phyloP scores from a whole-genome alignment of 1,140 invertebrate species.

The Pteromalus puparum region DNA sequence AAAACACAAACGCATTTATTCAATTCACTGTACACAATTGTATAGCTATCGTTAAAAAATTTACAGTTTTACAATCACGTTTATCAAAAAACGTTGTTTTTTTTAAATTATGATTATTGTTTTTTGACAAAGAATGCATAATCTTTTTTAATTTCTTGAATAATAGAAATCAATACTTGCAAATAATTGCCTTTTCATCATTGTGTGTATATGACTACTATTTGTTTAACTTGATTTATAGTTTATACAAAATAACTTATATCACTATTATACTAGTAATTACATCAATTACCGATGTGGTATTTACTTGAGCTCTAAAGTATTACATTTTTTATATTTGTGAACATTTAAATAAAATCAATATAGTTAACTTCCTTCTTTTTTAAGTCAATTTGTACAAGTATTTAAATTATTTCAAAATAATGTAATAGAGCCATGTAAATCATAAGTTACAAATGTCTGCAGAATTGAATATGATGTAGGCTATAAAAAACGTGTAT shows the following conservation, averaged over 20 bases:
- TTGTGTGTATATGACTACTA: background rate
- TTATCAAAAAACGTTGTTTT: conserved; percentile 31
- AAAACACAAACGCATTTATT: conserved; percentile 40
- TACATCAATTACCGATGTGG: conserved; percentile 37
- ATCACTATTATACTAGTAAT: conserved; percentile 29
- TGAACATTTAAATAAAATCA: conserved; percentile 28
- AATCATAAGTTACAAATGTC: conserved; percentile 37
- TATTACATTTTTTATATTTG: conserved; percentile 7
- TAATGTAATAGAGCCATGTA: background rate
- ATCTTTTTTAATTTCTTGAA: background rate
- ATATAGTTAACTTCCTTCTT: conserved; percentile 10
- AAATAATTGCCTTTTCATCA: background rate
- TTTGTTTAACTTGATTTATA: background rate
- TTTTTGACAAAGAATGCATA: conserved; percentile 7
- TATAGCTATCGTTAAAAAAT: conserved; percentile 49
- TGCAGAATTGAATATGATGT: background rate
- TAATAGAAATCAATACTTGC: background rate
- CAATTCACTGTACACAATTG: conserved; percentile 57
- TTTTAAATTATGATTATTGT: background rate
- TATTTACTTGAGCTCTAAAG: conserved; percentile 8
- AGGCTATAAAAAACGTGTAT: background rate
- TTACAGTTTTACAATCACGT: conserved; percentile 47
- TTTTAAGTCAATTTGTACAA: conserved; percentile 31
- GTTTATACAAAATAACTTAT: conserved; percentile 19
- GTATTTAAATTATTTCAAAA: conserved; percentile 17